Evolutionary conservation across 2,888 invertebrate genomes (phyloP).

Genomic region (Lamproptera curius): DNA sequence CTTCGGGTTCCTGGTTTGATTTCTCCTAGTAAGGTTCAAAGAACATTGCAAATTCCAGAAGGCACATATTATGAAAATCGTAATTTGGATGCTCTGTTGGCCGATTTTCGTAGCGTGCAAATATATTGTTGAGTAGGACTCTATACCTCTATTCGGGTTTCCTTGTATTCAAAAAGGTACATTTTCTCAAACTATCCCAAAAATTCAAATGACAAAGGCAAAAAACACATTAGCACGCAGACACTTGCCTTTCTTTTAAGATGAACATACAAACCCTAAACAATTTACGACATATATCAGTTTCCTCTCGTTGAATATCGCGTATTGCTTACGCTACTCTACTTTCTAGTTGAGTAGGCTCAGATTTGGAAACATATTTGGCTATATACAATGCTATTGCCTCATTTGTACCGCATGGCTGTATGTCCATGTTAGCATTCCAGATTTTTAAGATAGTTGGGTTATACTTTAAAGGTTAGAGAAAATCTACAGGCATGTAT

Average conservation of each 20-base stretch:
- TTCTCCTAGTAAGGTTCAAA: neutral
- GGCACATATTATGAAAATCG: neutral
- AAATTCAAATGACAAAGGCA: constrained; percentile 20
- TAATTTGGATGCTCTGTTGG: neutral
- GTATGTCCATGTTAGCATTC: constrained; percentile 36
- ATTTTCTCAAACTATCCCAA: constrained; percentile 1
- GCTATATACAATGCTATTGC: constrained; percentile 36
- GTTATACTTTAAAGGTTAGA: too few species aligned
- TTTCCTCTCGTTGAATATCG: constrained; percentile 20
- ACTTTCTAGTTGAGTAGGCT: constrained; percentile 19
- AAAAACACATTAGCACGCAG: constrained; percentile 32
- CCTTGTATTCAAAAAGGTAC: constrained; percentile 8
- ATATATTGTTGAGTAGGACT: too few species aligned
- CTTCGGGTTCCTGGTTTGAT: neutral
- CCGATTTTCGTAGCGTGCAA: neutral
- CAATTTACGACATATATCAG: constrained; percentile 27
- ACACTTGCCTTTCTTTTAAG: constrained; percentile 33
- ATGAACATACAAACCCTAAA: constrained; percentile 33
- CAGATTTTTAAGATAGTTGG: constrained; percentile 28
- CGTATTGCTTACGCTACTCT: constrained; percentile 16
- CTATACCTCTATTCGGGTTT: constrained; percentile 30
- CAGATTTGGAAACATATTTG: constrained; percentile 28
- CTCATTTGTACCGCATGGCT: constrained; percentile 31
- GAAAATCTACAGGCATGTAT: too few species aligned
- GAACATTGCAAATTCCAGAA: neutral